These are phyloP conservation scores for Cantharis rufa DNA, from an alignment of 2,888 invertebrate species.

Conservation along the genomic window DNA sequence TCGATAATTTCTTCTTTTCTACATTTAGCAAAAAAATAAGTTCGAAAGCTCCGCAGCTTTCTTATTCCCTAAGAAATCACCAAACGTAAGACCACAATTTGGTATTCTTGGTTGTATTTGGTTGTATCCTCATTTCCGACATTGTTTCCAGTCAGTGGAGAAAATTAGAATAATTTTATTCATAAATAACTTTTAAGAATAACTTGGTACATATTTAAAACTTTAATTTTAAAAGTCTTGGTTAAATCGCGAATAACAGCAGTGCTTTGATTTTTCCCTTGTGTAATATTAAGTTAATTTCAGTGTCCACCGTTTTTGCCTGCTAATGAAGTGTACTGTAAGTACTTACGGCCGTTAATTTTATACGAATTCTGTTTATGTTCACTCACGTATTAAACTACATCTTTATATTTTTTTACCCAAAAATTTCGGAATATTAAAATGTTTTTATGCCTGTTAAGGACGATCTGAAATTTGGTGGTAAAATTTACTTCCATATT, in stretches of 20 bases:
- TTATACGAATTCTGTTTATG: slow-evolving; percentile 6
- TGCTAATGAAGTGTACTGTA: slow-evolving; percentile 23
- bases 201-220: not conserved
- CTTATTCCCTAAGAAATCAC: not conserved
- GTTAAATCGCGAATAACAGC: not conserved
- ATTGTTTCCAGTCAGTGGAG: not conserved
- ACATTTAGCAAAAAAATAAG: not conserved
- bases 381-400: not conserved
- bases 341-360: slow-evolving; percentile 17
- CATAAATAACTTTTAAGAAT: not conserved
- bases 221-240: not conserved
- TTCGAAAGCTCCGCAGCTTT: not conserved
- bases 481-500: not conserved
- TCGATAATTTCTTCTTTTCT: not conserved
- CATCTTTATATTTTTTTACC: not conserved
- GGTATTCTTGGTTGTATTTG: not conserved
- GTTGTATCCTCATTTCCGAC: not conserved
- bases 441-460: not conserved
- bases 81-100: not conserved
- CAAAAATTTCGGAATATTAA: not conserved
- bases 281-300: slow-evolving; percentile 15
- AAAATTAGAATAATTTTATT: not conserved
- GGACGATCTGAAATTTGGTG: not conserved
- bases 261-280: slow-evolving; percentile 16
- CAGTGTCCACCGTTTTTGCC: slow-evolving; percentile 19